Conservation (phyloP, 2,113 vertebrate species). For the Pelecanoides urinatrix region DNA sequence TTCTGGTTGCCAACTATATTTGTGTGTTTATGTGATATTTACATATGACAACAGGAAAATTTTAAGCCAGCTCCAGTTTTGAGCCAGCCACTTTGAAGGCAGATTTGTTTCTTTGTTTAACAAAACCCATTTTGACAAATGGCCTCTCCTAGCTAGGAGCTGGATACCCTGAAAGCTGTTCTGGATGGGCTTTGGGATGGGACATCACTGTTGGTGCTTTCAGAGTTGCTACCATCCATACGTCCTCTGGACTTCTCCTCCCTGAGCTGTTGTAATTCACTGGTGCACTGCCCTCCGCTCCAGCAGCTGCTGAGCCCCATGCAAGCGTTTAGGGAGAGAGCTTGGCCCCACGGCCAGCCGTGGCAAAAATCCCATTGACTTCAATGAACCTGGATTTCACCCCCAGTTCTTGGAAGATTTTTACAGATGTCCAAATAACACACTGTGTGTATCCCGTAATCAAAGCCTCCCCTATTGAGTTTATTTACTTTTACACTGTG, state of each 20-base stretch:
- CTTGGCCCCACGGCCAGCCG: neutral
- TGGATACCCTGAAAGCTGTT: neutral
- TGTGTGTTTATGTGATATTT: neutral
- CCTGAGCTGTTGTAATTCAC: neutral
- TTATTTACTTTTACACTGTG: neutral
- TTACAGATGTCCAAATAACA: neutral
- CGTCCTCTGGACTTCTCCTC: neutral
- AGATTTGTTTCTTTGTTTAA: neutral
- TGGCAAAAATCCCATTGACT: neutral
- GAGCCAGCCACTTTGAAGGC: neutral
- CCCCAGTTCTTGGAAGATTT: neutral
- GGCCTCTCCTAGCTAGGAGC: neutral
- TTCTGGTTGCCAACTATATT: neutral
- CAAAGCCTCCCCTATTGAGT: neutral
- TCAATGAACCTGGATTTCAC: neutral
- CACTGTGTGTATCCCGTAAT: neutral
- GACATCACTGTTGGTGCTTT: neutral
- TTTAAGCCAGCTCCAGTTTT: neutral
- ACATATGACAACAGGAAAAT: neutral
- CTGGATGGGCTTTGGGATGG: neutral
- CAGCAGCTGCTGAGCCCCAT: neutral
- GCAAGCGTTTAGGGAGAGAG: neutral
- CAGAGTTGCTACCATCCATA: neutral
- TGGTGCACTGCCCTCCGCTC: neutral
- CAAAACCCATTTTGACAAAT: neutral